Evolutionary conservation across 2,888 invertebrate species (phyloP).

Genomic region (Octonoba sinensis): DNA sequence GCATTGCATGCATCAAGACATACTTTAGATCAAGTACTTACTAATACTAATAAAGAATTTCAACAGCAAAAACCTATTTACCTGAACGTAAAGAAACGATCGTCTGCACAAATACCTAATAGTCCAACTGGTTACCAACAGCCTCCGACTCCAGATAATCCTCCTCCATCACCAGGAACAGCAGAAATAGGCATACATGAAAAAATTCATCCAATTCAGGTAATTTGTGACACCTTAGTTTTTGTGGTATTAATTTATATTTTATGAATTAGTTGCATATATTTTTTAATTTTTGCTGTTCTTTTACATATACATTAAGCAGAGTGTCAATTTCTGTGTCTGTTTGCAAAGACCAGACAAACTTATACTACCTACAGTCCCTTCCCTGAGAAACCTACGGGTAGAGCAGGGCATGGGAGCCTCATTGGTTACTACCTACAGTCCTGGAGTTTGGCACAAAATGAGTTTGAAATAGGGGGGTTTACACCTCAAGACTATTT

Average conservation of each 20-base stretch:
- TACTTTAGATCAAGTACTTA: slow-evolving; percentile 59
- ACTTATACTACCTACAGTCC: too few relatives aligned
- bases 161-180: slow-evolving; percentile 89
- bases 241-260: neutral
- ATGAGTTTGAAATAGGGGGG: too few relatives aligned
- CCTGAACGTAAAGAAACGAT: slow-evolving; percentile 62
- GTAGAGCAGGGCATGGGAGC: too few relatives aligned
- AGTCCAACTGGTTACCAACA: slow-evolving; percentile 92
- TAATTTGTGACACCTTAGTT: slow-evolving; percentile 70
- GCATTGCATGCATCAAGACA: slow-evolving; percentile 61
- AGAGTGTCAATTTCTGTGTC: too few relatives aligned
- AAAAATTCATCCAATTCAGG: slow-evolving; percentile 89
- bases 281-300: too few relatives aligned
- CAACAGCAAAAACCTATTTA: slow-evolving; percentile 60
- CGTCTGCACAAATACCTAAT: slow-evolving; percentile 75
- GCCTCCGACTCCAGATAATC: slow-evolving; percentile 94
- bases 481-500: too few relatives aligned
- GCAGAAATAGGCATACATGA: slow-evolving; percentile 91
- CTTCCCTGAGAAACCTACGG: too few relatives aligned
- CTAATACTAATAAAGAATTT: slow-evolving; percentile 48
- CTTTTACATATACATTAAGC: too few relatives aligned
- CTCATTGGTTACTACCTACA: too few relatives aligned
- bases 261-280: neutral
- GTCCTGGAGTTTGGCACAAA: too few relatives aligned
- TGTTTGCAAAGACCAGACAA: too few relatives aligned